Base-by-base conservation (phyloP, 1,140 invertebrate genomes). In the Pentalonia nigronervosa region DNA sequence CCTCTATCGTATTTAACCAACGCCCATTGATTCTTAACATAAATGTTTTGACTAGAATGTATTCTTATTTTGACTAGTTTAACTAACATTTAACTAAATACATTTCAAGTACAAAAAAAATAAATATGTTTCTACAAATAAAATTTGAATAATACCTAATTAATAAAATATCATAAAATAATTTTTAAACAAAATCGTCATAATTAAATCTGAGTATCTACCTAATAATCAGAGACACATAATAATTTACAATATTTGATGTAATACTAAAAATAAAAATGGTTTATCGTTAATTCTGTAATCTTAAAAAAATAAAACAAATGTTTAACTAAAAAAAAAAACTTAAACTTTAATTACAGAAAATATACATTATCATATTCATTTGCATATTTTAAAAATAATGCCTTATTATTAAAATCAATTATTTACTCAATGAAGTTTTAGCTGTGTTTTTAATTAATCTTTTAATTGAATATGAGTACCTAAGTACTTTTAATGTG, bases 1-100 rank as follows among this genome's bases (percentile, higher is more conserved):
- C 48, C 87, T 53, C 48, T 8, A 36, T 89, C n/a, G 50, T 45
- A 53, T 89, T 89, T 53, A 89, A 53, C 48, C 48, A 87, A 87
- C 45, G 4, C 17, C n/a, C 87, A 89, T 36, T 23, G 47, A 53
- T 89, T 89, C n/a, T 34, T 89, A 89, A 86, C 60, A 76, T 76
- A 67, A 67, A 67, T 67, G 60, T 67, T 67, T 67, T 67, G 30
- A 67, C 11, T n/a, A 67, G 9, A 67, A n/a, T 67, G 2, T 76
- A 17, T 76, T 76, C n/a, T 76, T 76, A n/a, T 76, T n/a, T 76
- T 20, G n/a, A 76, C 30, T n/a, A 7, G 30, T 76, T 30, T 7
- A n/a, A 76, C 11, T n/a, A 30, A 14, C 14, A 67, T 67, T n/a
- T 67, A 17, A 67, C 60, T 67, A 67, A n/a, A 67, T 67, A 34